Evolutionary conservation across 2,888 invertebrate genomes (phyloP).

Genomic region (Xestia xanthographa): DNA sequence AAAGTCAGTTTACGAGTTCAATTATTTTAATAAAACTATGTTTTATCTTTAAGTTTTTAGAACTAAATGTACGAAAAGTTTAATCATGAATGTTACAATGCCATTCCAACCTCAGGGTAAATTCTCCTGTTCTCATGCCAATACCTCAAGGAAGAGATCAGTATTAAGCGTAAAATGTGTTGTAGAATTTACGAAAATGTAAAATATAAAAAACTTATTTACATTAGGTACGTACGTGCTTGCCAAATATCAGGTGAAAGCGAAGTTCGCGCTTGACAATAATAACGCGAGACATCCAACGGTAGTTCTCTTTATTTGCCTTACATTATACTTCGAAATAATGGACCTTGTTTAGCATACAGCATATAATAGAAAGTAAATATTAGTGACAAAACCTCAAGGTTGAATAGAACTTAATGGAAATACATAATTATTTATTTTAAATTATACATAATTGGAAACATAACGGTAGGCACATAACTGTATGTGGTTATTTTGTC

Average conservation of each 20-base stretch:
- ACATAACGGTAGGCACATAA: not conserved
- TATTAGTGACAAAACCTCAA: not conserved
- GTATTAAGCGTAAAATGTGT: not conserved
- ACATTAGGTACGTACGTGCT: not conserved
- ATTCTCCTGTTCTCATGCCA: not conserved
- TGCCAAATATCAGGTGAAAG: constrained; percentile 30
- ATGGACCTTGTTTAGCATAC: constrained; percentile 1
- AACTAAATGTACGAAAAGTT: not conserved
- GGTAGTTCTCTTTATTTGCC: constrained; percentile 19
- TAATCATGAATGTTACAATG: not conserved
- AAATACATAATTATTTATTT: constrained; percentile 4
- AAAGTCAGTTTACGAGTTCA: not conserved
- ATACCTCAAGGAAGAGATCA: not conserved
- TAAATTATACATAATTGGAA: not conserved
- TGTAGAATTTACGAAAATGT: not conserved
- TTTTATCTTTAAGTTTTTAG: not conserved
- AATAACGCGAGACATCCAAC: constrained; percentile 27
- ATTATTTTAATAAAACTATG: not conserved
- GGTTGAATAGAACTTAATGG: not conserved
- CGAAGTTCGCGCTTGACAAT: constrained; percentile 7
- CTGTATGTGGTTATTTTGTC: not conserved
- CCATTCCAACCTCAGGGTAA: too few species aligned
- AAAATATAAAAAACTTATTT: not conserved
- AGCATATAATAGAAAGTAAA: constrained; percentile 2
- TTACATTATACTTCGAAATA: not conserved